Percentiles rank a stretch among this genome's conserved stretches.
Conservation (phyloP, 2,888 invertebrate species). For the Sclerodermus sp. region DNA sequence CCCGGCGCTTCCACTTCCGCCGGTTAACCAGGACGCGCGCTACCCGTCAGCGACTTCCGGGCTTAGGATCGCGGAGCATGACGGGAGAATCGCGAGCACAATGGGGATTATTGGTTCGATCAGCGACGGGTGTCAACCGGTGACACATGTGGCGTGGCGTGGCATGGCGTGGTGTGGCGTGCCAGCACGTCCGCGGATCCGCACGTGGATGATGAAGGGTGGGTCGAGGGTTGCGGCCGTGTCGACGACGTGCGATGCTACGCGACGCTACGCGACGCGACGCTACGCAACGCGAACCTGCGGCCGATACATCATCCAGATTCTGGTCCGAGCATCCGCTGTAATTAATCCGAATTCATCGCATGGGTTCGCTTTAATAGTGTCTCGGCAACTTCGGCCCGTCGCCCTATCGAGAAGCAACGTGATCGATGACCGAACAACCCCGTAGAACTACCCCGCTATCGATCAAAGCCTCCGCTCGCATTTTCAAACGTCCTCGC, state of each 20-base stretch:
- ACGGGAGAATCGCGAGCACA: not conserved
- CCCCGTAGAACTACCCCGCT: too few species aligned
- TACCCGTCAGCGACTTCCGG: too few species aligned
- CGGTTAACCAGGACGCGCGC: too few species aligned
- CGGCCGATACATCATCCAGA: constrained; percentile 16
- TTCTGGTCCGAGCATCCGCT: constrained; percentile 8
- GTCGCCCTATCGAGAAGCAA: too few species aligned
- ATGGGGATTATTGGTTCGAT: not conserved
- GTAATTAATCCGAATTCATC: constrained; percentile 13
- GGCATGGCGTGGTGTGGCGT: not conserved
- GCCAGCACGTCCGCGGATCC: too few species aligned
- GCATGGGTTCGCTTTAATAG: constrained; percentile 6
- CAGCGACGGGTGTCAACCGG: not conserved
- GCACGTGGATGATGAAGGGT: not conserved
- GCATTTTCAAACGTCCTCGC: too few species aligned
- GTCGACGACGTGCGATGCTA: not conserved
- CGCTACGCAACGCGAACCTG: not conserved
- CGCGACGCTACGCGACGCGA: not conserved
- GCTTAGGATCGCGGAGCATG: too few species aligned
- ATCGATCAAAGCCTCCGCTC: too few species aligned
- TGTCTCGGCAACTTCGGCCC: not conserved
- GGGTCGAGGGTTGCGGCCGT: not conserved
- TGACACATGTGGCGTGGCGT: not conserved
- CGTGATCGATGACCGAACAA: too few species aligned
- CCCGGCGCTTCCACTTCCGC: too few species aligned